Evolutionary conservation across 1,140 invertebrate species (phyloP).

Genomic region (Caenorhabditis briggsae): DNA sequence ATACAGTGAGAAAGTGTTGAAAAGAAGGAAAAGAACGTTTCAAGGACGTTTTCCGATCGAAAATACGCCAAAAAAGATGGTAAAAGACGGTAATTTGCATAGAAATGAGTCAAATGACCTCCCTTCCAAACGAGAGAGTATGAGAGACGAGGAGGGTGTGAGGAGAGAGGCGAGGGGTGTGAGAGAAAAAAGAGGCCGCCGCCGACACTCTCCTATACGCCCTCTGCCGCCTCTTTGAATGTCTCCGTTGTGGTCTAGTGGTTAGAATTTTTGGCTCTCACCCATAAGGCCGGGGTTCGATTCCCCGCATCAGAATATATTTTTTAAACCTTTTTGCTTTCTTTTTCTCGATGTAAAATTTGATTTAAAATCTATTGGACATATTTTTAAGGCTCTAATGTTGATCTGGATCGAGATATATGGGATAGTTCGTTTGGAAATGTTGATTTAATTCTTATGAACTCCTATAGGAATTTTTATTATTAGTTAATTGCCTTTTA

Average conservation of each 20-base stretch:
- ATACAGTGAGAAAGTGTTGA: background rate
- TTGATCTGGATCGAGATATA: too few species aligned
- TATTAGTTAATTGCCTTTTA: too few species aligned
- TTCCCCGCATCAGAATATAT: conserved; percentile 83
- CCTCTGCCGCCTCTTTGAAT: background rate
- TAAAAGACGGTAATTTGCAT: conserved; percentile 38
- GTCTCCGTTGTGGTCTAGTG: conserved; percentile 75
- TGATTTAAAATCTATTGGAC: too few species aligned
- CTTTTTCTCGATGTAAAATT: background rate
- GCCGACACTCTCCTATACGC: background rate
- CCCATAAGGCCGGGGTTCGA: conserved; percentile 87
- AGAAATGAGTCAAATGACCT: background rate
- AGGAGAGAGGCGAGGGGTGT: background rate
- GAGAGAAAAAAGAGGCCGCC: background rate
- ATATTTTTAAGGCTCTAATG: too few species aligned
- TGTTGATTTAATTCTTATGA: too few species aligned
- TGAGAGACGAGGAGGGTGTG: background rate
- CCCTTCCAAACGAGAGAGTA: background rate
- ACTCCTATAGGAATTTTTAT: too few species aligned
- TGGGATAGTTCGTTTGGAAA: too few species aligned
- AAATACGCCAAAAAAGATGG: background rate
- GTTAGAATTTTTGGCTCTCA: conserved; percentile 88
- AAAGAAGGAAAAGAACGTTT: background rate
- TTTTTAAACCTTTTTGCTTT: background rate
- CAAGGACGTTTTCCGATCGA: conserved; percentile 9